Percentiles rank a stretch among this genome's conserved stretches.
These are phyloP conservation scores for Sphaeramia orbicularis DNA, from an alignment of 2,797 vertebrate genomes.

Conservation along the genomic window DNA sequence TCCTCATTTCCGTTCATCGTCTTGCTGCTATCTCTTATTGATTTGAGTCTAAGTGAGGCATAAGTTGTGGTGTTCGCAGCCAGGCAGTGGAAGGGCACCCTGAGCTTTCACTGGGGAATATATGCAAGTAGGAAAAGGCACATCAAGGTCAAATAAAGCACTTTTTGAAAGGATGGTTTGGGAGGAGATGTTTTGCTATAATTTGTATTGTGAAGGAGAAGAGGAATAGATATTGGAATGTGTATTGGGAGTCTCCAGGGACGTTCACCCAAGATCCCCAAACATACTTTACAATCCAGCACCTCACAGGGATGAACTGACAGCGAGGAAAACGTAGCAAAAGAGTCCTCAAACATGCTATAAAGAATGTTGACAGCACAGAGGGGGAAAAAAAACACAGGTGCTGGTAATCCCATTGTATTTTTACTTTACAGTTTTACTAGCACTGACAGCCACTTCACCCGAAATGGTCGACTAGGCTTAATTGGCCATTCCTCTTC, in stretches of 20 bases:
- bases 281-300: constrained; percentile 6
- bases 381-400: constrained; percentile 50
- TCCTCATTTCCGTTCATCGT: constrained; percentile 45
- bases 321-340: constrained; percentile 29
- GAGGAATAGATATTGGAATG: constrained; percentile 8
- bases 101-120: constrained; percentile 43
- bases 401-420: constrained; percentile 52
- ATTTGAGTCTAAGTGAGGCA: constrained; percentile 45
- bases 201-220: constrained; percentile 15
- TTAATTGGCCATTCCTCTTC: constrained; percentile 73
- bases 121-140: constrained; percentile 35
- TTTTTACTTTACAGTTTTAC: constrained; percentile 56
- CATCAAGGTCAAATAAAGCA: constrained; percentile 44
- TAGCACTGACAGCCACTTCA: constrained; percentile 67
- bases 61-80: constrained; percentile 22
- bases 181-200: constrained; percentile 4
- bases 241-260: not conserved
- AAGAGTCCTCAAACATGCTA: constrained; percentile 34
- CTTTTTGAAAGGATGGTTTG: constrained; percentile 25
- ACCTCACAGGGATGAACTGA: constrained; percentile 8
- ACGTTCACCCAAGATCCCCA: constrained; percentile 13
- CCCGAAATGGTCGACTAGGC: constrained; percentile 60
- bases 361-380: constrained; percentile 39
- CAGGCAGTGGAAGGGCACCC: constrained; percentile 13
- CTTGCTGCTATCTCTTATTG: constrained; percentile 51